Base-by-base conservation (phyloP, 2,113 vertebrate genomes). In the Gasterosteus nipponicus region DNA sequence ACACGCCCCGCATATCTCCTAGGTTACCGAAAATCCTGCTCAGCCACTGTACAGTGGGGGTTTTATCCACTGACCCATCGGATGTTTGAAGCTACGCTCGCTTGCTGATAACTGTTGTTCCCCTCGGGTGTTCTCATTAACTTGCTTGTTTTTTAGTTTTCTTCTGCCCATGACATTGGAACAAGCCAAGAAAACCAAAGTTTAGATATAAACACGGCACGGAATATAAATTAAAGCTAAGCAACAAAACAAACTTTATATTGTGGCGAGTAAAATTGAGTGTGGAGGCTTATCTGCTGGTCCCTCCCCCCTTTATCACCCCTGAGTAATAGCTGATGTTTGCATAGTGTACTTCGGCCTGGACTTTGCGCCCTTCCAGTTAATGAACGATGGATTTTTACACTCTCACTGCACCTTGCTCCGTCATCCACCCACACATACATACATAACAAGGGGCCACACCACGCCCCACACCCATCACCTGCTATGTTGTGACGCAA, bases 291-390 rank as follows among this genome's bases (percentile, higher is more conserved):
- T 57, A 66, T 69, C 63, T 59, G 46, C 16, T 10, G 6, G 39
- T 65, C 38, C 51, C 70, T 15, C 51, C 59, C 12, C 12, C 47
- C 22, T 57, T 51, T 61, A 69, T 54, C 41, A 49, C 35, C 26
- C 10, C 51, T 10, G 31, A 73, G 11, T 29, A 56, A 74, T 53
- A 66, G 65, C 33, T n/a, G 46, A 38, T n/a, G 31, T 22, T 57
- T 22, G 42, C 49, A 1, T 62, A 3, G 15, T 72, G 39, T 14
- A 35, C 69, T 67, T 73, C n/a, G 33, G 41, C 59, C 54, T 81
- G 82, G 77, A 92, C 92, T 91, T 92, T 89, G 85, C 44, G 16
- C 89, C 61, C 54, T 80, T 71, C 51, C 74, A 81, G 90, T 92
- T 92, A 93, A 92, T 92, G 61, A 91, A 35, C 90, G 74, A 89